phyloP scores from a whole-genome alignment of 2,113 vertebrate species.

The Acanthochromis polyacanthus region DNA sequence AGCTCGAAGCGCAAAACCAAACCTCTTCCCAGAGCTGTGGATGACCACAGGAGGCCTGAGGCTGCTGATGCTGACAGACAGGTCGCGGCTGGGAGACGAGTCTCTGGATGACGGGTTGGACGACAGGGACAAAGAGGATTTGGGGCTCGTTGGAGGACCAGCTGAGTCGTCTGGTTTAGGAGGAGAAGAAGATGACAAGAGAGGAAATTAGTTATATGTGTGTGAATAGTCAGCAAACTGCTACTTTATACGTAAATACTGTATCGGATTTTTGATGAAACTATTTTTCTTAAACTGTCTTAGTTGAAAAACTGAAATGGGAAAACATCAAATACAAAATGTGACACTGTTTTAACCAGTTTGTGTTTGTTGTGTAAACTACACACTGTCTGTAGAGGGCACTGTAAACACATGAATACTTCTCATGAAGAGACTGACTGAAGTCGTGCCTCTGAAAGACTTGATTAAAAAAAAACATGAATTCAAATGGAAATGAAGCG shows the following conservation, averaged over 20 bases:
- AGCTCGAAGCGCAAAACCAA: conserved; percentile 93
- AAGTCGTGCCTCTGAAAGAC: neutral
- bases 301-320: neutral
- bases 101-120: conserved; percentile 96
- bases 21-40: conserved; percentile 94
- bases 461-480: neutral
- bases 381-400: conserved; percentile 59
- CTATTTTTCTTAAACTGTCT: neutral
- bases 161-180: conserved; percentile 86
- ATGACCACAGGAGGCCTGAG: conserved; percentile 93
- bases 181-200: neutral
- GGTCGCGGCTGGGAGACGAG: conserved; percentile 93
- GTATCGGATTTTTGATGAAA: neutral
- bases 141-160: conserved; percentile 88
- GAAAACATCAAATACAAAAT: neutral
- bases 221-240: neutral
- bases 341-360: neutral
- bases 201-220: neutral
- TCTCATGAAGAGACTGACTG: neutral
- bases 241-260: neutral
- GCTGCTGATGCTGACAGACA: conserved; percentile 85
- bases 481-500: neutral
- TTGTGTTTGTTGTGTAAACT: neutral
- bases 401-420: conserved; percentile 56
- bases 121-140: conserved; percentile 92